Evolutionary conservation across 23 tunicate genomes (phyloP).

Genomic region (Clavelina lepadiformis): DNA sequence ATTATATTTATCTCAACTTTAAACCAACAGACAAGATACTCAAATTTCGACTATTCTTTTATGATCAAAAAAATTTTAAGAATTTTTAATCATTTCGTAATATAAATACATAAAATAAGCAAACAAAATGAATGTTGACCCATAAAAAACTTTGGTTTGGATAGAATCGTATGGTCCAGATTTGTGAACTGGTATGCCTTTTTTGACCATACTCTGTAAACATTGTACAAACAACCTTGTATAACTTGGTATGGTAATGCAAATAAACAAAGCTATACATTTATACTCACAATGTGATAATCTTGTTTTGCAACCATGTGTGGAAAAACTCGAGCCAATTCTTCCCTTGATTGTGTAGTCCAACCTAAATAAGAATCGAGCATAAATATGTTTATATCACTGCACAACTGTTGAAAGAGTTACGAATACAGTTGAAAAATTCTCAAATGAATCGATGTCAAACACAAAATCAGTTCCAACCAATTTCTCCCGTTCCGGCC

Average conservation of each 20-base stretch:
- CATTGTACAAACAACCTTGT: too few relatives aligned
- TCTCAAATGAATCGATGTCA: too few relatives aligned
- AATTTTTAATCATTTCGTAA: not conserved
- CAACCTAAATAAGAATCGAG: too few relatives aligned
- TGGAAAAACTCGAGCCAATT: slow-evolving; percentile 40
- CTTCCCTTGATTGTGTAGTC: slow-evolving; percentile 24
- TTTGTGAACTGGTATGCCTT: slow-evolving; percentile 32
- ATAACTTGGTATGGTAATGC: too few relatives aligned
- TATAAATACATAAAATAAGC: slow-evolving; percentile 14
- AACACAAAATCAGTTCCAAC: too few relatives aligned
- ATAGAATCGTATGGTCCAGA: slow-evolving; percentile 18
- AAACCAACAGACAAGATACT: not conserved
- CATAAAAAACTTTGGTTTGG: not conserved
- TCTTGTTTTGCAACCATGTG: slow-evolving; percentile 25
- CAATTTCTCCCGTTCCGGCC: too few relatives aligned
- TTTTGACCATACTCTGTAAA: too few relatives aligned
- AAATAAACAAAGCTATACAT: not conserved
- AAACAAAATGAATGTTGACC: not conserved
- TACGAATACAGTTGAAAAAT: too few relatives aligned
- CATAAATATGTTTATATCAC: too few relatives aligned
- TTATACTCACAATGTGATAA: slow-evolving; percentile 28
- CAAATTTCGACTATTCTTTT: not conserved
- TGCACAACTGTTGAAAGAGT: too few relatives aligned
- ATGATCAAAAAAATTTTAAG: not conserved
- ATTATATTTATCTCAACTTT: too few relatives aligned